phyloP scores from a whole-genome alignment of 2,888 invertebrate species.

The Acleris holmiana region DNA sequence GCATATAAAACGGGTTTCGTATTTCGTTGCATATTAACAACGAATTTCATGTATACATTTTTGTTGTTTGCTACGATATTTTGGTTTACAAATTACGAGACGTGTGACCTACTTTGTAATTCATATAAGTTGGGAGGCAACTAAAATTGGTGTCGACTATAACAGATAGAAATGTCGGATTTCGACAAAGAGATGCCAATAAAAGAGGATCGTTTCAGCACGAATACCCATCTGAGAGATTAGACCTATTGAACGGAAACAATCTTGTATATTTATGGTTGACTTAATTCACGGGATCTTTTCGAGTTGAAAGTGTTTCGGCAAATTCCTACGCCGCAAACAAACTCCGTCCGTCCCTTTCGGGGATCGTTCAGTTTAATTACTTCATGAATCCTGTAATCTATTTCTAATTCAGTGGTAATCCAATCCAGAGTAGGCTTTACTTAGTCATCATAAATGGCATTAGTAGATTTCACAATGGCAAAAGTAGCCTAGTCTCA shows the following conservation, averaged over 20 bases:
- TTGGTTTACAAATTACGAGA: conserved; percentile 16
- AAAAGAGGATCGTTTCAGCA: conserved; percentile 78
- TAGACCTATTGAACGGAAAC: conserved; percentile 80
- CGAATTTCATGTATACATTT: conserved; percentile 66
- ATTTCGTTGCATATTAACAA: conserved; percentile 78
- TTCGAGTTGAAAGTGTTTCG: conserved; percentile 53
- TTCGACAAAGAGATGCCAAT: conserved; percentile 74
- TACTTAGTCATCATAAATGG: too few species aligned
- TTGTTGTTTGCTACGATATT: conserved; percentile 7
- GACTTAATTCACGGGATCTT: conserved; percentile 56
- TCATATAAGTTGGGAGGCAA: conserved; percentile 9
- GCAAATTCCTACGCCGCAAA: conserved; percentile 50
- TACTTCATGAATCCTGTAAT: conserved; percentile 1
- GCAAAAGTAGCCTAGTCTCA: too few species aligned
- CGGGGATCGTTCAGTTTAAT: conserved; percentile 20
- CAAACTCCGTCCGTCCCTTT: conserved; percentile 13
- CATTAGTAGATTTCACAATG: too few species aligned
- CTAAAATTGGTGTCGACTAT: conserved; percentile 9
- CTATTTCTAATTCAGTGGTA: not conserved
- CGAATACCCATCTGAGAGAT: conserved; percentile 80
- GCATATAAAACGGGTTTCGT: conserved; percentile 74
- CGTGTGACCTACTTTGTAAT: conserved; percentile 11
- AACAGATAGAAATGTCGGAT: conserved; percentile 62
- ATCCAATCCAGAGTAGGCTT: not conserved
- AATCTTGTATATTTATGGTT: conserved; percentile 80